Evolutionary conservation across 2,888 invertebrate species (phyloP), one percentile per base, ranked within the genome.

Genomic region (Diloba caeruleocephala): DNA sequence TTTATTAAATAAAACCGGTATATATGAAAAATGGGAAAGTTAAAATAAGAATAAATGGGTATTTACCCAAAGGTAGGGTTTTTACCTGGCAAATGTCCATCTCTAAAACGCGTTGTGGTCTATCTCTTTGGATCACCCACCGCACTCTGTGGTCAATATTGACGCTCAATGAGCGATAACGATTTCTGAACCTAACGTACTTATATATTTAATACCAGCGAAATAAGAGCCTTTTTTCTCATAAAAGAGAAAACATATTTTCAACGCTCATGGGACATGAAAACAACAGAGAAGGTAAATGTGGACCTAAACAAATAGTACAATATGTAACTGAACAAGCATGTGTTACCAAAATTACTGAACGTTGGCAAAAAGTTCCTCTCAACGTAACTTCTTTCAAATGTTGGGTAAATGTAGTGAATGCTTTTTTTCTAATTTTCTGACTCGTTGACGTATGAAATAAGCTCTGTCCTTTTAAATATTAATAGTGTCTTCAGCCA

Each of bases 361-460:
- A 13, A 12, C 4, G 13, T 29, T 7, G 19, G 10, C 36, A 29
- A 28, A 8, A 32, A 25, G 17, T 26, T 25, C 2, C 15, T 25
- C 14, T 4, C 32, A 5, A 9, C 13, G 38, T 66, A 19, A 51
- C 37, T 60, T 34, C 17, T 32, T 19, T 34, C 34, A 49, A 69
- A 62, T 32, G 58, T 56, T 15, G 15, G 10, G 31, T 37, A 39
- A 31, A 29, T 51, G 50, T 54, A 64, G 42, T 37, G 39, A 58
- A 51, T 33, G 29, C 45, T 50, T 53, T 65, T 70, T 62, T 67
- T 77, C 29, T 79, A 76, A 84, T 84, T 84, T 84, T 83, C 82
- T 80, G 80, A 78, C 48, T 67, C 84, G 71, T 53, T 79, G 84
- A 79, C 70, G 75, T 77, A 79, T 77, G 79, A 81, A 84, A 84